These are phyloP conservation scores for Macrophya annulata DNA, from an alignment of 2,888 invertebrate genomes.

Conservation along the genomic window DNA sequence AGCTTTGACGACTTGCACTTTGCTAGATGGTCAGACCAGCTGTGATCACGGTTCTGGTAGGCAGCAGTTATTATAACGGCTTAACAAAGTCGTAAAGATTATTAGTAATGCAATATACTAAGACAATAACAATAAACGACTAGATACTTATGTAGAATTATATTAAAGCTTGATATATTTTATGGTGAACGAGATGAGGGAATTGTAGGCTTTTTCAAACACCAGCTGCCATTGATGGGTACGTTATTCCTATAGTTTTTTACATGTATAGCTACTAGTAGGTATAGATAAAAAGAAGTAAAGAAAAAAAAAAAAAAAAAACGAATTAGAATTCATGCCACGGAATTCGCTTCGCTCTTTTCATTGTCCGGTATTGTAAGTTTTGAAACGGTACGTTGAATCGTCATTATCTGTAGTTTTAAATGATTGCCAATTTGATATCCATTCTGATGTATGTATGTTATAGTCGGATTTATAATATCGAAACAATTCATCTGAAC, in stretches of 20 bases:
- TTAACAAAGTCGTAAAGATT: constrained; percentile 23
- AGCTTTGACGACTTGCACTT: not conserved
- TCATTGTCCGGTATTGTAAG: constrained; percentile 7
- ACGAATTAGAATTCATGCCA: constrained; percentile 34
- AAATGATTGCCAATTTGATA: not conserved
- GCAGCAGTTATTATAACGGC: constrained; percentile 49
- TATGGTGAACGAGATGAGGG: constrained; percentile 21
- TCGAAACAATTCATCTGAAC: not conserved
- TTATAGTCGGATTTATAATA: not conserved
- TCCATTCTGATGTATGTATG: too few relatives aligned
- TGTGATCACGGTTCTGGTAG: constrained; percentile 49
- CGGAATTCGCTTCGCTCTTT: constrained; percentile 4
- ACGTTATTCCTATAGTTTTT: not conserved
- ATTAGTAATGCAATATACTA: constrained; percentile 21
- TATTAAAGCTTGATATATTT: not conserved
- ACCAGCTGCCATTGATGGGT: not conserved
- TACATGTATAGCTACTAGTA: not conserved
- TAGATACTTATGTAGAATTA: not conserved
- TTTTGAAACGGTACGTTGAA: constrained; percentile 10
- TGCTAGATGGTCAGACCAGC: constrained; percentile 36
- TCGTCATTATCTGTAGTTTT: not conserved
- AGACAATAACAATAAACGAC: constrained; percentile 5
- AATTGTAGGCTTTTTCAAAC: constrained; percentile 7
- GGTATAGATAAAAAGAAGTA: not conserved
- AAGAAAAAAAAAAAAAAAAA: not conserved